Evolutionary conservation across 2,888 invertebrate species (phyloP), one percentile per base, ranked within the genome.

Genomic region (Chironomus tentans): DNA sequence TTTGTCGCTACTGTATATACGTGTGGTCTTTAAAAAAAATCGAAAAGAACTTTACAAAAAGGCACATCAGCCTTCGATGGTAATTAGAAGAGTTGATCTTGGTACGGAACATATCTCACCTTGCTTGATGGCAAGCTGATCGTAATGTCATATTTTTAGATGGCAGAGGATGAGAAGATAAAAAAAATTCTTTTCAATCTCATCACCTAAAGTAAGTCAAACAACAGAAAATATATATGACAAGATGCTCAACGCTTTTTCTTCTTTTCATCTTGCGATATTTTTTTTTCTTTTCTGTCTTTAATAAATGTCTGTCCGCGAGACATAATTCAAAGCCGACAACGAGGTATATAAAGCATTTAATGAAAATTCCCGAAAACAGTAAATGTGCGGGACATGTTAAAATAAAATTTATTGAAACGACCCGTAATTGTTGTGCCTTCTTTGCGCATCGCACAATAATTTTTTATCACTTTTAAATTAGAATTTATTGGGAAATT

Each of bases 401-500:
- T 22, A 18, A 18, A 13, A n/a, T 12, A 13, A 65, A 65, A 21
- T 65, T 22, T 65, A 65, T 65, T 65, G 22, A 65, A 65, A 65
- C 22, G 65, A 22, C 5, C 22, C 18, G 18, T 22, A 65, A 65
- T 65, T 65, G 65, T 65, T 65, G 18, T 56, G 56, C 56, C 65
- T 65, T 18, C 13, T 65, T n/a, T 18, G n/a, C 13, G 56, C 56
- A 56, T 15, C 56, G 56, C 18, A 15, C 56, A 18, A 15, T 56
- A 18, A 56, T 56, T 56, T 56, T 65, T 65, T 65, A 65, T 65
- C 13, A 13, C 65, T 21, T 65, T 65, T 65, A 18, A 65, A 65
- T 65, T 65, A 22, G 65, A 65, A 65, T 65, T 65, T 65, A 65
- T 65, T 65, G 65, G 22, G 65, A 65, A 65, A 65, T 65, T 65